Percentiles rank a stretch among this genome's conserved stretches.
These are phyloP conservation scores for Anoplius nigerrimus DNA, from an alignment of 2,888 invertebrate genomes.

Conservation along the genomic window DNA sequence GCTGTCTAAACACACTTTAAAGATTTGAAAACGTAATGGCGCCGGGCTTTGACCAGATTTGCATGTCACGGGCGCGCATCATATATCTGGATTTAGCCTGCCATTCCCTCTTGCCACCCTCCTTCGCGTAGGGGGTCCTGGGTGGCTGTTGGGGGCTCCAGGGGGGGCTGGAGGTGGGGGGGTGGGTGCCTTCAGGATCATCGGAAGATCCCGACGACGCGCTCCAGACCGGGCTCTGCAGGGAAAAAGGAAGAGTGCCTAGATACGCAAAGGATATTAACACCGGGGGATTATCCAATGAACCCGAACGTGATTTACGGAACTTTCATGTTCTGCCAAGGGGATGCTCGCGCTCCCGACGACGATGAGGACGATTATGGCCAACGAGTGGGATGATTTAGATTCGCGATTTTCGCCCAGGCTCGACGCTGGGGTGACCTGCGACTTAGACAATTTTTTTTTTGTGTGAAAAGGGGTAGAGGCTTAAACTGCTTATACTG, in stretches of 20 bases:
- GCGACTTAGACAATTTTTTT: too few relatives aligned
- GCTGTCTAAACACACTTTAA: conserved; percentile 75
- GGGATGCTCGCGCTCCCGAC: conserved; percentile 20
- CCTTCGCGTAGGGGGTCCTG: conserved; percentile 46
- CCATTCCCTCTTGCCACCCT: conserved; percentile 18
- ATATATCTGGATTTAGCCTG: conserved; percentile 75
- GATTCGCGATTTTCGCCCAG: too few relatives aligned
- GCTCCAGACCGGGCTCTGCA: conserved; percentile 31
- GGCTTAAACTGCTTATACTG: too few relatives aligned
- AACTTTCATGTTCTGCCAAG: conserved; percentile 27
- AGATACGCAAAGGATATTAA: conserved; percentile 67
- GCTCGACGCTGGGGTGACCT: too few relatives aligned
- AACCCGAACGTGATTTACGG: conserved; percentile 72
- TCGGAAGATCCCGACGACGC: conserved; percentile 53
- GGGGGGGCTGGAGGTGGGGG: conserved; percentile 44
- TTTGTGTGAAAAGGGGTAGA: too few relatives aligned
- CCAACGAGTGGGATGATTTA: too few relatives aligned
- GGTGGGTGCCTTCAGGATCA: conserved; percentile 51
- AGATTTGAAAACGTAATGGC: conserved; percentile 75
- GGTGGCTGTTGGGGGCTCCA: conserved; percentile 34
- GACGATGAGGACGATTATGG: conserved; percentile 32
- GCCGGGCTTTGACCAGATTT: conserved; percentile 74
- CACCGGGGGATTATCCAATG: conserved; percentile 72
- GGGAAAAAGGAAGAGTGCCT: conserved; percentile 16
- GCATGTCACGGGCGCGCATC: conserved; percentile 75